Evolutionary conservation across 2,797 vertebrate genomes (phyloP).

Genomic region (Thaleichthys pacificus): DNA sequence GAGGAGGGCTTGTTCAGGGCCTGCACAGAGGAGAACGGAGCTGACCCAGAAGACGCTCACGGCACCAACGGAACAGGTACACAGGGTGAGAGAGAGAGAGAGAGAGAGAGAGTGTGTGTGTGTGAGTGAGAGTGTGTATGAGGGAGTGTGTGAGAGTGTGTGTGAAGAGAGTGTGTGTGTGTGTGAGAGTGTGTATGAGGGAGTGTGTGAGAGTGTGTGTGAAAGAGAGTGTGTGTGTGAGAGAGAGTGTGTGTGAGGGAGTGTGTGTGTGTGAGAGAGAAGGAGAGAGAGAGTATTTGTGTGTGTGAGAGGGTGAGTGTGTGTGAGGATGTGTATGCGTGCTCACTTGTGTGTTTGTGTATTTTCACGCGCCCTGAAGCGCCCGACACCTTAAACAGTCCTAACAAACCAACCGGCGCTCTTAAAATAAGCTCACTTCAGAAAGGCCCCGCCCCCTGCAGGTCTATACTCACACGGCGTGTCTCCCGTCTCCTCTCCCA

Average conservation of each 20-base stretch:
- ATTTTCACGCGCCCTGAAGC: neutral
- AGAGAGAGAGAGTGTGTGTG: neutral
- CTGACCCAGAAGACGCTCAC: constrained; percentile 72
- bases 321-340: constrained; percentile 12
- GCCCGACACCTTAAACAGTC: no score
- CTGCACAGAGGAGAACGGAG: constrained; percentile 67
- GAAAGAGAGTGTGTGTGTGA: neutral
- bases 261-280: neutral
- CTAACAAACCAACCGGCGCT: neutral
- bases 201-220: neutral
- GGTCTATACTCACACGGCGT: neutral
- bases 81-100: constrained; percentile 11
- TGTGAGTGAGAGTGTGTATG: constrained; percentile 16
- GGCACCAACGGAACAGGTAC: constrained; percentile 82
- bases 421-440: neutral
- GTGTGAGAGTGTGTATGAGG: neutral
- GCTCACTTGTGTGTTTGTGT: neutral
- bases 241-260: neutral
- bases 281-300: no score
- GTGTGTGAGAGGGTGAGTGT: no score
- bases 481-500: constrained; percentile 31
- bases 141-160: constrained; percentile 4
- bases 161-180: neutral
- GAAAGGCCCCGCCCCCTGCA: neutral
- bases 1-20: constrained; percentile 66